Evolutionary conservation across 2,113 vertebrate species (phyloP).

Genomic region (Craseonycteris thonglongyai): DNA sequence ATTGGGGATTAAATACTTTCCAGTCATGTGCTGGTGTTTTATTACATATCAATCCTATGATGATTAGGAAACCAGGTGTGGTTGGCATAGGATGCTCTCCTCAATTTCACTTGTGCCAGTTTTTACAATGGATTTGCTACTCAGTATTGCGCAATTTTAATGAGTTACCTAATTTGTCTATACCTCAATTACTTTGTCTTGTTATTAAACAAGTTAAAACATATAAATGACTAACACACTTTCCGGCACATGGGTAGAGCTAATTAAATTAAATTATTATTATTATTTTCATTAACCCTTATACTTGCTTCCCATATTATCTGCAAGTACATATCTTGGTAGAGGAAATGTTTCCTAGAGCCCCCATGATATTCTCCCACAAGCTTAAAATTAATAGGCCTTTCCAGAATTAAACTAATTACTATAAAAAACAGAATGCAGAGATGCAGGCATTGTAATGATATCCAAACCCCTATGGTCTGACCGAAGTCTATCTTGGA

Average conservation of each 20-base stretch:
- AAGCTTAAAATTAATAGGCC: background rate
- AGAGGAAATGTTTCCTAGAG: background rate
- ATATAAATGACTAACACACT: background rate
- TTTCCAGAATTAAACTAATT: background rate
- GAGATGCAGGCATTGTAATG: background rate
- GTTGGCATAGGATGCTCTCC: background rate
- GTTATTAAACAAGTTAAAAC: background rate
- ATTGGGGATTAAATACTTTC: background rate
- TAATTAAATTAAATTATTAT: background rate
- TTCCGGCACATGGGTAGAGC: background rate
- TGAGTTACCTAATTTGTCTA: background rate
- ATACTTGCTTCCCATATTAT: background rate
- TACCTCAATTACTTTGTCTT: background rate
- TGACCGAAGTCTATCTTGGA: background rate
- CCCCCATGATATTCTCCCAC: background rate
- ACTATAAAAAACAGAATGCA: background rate
- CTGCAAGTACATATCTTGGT: background rate
- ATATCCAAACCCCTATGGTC: background rate
- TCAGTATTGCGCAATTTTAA: background rate
- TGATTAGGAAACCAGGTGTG: background rate
- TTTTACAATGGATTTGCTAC: background rate
- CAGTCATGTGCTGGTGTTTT: background rate
- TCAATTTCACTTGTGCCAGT: background rate
- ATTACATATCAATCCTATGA: slow-evolving; percentile 41
- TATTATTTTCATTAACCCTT: background rate